phyloP scores from a whole-genome alignment of 2,113 vertebrate species.

The Nycticebus coucang region DNA sequence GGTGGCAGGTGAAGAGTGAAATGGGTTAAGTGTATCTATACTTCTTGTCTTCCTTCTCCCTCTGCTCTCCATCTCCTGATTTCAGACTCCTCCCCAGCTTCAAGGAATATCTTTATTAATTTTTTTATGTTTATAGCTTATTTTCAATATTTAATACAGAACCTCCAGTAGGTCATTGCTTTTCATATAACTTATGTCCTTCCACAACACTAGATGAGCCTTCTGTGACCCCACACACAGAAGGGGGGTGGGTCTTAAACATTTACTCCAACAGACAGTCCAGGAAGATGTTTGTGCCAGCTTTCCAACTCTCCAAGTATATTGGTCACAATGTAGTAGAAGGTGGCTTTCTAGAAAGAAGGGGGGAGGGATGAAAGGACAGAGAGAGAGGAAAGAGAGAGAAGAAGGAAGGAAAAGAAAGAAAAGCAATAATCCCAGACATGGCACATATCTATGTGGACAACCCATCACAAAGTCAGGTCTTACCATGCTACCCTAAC shows the following conservation, averaged over 20 bases:
- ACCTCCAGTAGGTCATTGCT: neutral
- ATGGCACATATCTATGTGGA: neutral
- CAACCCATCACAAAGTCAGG: neutral
- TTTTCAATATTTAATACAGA: neutral
- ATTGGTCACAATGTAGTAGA: neutral
- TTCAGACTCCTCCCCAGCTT: neutral
- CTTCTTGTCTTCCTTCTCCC: neutral
- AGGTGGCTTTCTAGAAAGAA: neutral
- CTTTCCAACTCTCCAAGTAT: neutral
- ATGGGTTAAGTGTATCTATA: neutral
- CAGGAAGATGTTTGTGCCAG: neutral
- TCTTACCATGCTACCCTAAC: neutral
- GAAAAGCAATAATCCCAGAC: neutral
- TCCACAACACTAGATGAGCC: neutral
- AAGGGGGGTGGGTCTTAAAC: neutral
- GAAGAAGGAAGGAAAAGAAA: neutral
- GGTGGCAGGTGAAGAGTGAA: neutral
- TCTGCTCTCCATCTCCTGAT: neutral
- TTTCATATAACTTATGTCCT: neutral
- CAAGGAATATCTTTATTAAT: slow-evolving; percentile 19
- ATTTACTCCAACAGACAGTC: neutral
- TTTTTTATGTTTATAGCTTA: neutral
- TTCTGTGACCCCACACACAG: neutral
- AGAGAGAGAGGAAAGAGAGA: too few species aligned
- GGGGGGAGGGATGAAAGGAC: too few species aligned